Percentiles rank a stretch among this genome's conserved stretches.
Evolutionary conservation across 2,888 invertebrate genomes (phyloP).

Genomic region (Icerya purchasi): DNA sequence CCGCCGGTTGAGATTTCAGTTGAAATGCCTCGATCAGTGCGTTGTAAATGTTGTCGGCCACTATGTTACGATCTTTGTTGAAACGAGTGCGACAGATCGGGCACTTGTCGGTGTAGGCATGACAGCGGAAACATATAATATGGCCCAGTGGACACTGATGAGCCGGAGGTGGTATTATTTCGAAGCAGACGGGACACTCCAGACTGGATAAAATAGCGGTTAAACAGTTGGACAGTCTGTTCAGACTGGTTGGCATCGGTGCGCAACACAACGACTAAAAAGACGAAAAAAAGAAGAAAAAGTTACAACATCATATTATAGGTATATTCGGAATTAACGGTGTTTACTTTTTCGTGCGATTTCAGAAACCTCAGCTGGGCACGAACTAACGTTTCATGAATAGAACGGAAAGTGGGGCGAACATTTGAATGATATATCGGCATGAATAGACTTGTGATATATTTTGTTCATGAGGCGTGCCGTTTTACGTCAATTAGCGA

Average conservation of each 20-base stretch:
- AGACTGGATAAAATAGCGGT: slow-evolving; percentile 29
- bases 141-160: slow-evolving; percentile 31
- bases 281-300: slow-evolving; percentile 5
- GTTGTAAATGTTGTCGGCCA: slow-evolving; percentile 24
- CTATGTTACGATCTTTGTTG: slow-evolving; percentile 27
- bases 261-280: slow-evolving; percentile 17
- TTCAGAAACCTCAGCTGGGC: too few species aligned
- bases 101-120: slow-evolving; percentile 27
- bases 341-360: too few species aligned
- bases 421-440: too few species aligned
- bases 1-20: slow-evolving; percentile 13
- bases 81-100: slow-evolving; percentile 27
- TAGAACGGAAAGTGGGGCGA: too few species aligned
- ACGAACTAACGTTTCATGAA: too few species aligned
- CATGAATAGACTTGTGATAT: too few species aligned
- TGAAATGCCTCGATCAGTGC: slow-evolving; percentile 17
- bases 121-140: slow-evolving; percentile 28
- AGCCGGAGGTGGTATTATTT: slow-evolving; percentile 27
- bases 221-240: slow-evolving; percentile 28
- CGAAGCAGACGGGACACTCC: slow-evolving; percentile 31
- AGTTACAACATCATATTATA: too few species aligned
- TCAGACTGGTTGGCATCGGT: slow-evolving; percentile 23
- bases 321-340: too few species aligned
- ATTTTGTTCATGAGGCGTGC: too few species aligned
- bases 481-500: too few species aligned